Evolutionary conservation across 2,797 vertebrate species (phyloP), one percentile per base, ranked within the genome.

Genomic region (Peromyscus attwateri): DNA sequence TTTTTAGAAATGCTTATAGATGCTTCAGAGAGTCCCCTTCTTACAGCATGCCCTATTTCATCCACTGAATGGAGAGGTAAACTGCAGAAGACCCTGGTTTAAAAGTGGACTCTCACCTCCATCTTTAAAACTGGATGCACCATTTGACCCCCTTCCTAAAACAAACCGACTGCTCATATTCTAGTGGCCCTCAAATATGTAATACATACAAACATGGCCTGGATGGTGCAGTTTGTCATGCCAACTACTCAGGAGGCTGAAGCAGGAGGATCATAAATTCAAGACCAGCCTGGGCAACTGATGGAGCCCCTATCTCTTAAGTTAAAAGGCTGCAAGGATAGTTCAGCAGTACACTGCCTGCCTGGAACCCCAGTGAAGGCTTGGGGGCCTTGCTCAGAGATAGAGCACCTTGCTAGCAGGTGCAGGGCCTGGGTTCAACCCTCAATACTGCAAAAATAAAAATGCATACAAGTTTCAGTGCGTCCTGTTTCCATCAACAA

Each of bases 41-140:
- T 77, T 73, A 75, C 21, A 70, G 62, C n/a, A 49, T 17, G 37
- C 82, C 87, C 57, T 75, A 34, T 62, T 87, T 52, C 52, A 88
- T 19, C 68, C 76, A 73, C 46, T 46, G 73, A 43, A 82, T n/a
- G 17, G 92, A 92, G 60, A 94, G 77, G 13, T 14, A 31, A 34
- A 62, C 70, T 81, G 81, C 62, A 73, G 55, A 94, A 95, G 70
- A 49, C 31, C 55, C n/a, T 70, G 10, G 19, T 73, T 68, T 73
- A 43, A 73, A 88, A 77, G 76, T 13, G 46, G 55, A 84, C 73
- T 94, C 55, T 64, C n/a, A 9, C 70, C 43, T 84, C 66, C 76
- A 81, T 40, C 79, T 94, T 73, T 82, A 83, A 87, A 92, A 83
- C 73, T 43, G 60, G 76, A 92, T 81, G 57, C 25, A 34, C n/a